Conservation (phyloP, 1,140 invertebrate genomes). For the Vollenhovia emeryi region DNA sequence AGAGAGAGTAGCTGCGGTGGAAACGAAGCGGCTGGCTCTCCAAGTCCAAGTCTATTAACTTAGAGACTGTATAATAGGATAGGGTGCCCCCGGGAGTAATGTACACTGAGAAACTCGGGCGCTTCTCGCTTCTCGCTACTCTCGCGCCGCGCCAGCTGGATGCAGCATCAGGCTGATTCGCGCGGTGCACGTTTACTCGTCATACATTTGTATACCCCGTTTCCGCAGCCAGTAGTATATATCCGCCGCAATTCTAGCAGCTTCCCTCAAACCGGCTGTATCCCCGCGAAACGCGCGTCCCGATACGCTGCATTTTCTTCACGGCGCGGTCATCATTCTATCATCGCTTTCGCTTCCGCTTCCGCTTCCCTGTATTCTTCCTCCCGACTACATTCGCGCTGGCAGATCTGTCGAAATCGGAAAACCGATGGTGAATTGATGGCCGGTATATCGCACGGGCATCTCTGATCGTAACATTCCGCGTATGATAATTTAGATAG, state of each 20-base stretch:
- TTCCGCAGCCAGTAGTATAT: slow-evolving; percentile 15
- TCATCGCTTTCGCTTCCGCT: slow-evolving; percentile 33
- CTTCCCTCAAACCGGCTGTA: neutral
- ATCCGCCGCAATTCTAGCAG: slow-evolving; percentile 29
- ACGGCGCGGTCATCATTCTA: slow-evolving; percentile 30
- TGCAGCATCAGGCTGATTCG: slow-evolving; percentile 24
- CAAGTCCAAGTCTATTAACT: slow-evolving; percentile 78
- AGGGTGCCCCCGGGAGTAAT: slow-evolving; percentile 69
- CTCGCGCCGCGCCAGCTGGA: slow-evolving; percentile 58
- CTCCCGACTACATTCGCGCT: neutral
- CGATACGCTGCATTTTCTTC: slow-evolving; percentile 33
- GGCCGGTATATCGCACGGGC: neutral
- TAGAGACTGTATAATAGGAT: slow-evolving; percentile 77
- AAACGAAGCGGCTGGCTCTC: slow-evolving; percentile 55
- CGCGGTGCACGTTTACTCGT: slow-evolving; percentile 46
- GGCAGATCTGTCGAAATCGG: slow-evolving; percentile 15
- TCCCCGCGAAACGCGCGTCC: neutral
- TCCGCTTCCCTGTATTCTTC: neutral
- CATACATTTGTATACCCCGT: slow-evolving; percentile 50
- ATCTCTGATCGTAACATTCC: neutral
- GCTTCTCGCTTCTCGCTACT: slow-evolving; percentile 16
- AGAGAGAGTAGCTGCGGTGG: slow-evolving; percentile 21
- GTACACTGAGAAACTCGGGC: slow-evolving; percentile 70
- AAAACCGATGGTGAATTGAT: slow-evolving; percentile 27
- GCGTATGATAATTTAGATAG: neutral